Evolutionary conservation across 2,888 invertebrate species (phyloP), one percentile per base, ranked within the genome.

Genomic region (Dermolepida albohirtum): DNA sequence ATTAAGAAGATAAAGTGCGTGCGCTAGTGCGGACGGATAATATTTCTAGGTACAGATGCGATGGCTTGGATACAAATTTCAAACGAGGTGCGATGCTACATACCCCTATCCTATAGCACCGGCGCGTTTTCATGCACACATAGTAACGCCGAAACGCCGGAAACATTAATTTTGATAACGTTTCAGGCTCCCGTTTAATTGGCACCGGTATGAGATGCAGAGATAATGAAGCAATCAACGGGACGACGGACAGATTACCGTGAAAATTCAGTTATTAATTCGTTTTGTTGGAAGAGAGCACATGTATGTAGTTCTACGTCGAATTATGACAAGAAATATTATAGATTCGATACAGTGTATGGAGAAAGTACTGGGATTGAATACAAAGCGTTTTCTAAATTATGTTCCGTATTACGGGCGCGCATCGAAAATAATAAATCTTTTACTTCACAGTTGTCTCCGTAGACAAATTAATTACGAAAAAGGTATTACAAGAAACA

Each of bases 211-310:
- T 74, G 75, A 77, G 77, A 77, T 78, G 75, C 75, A 76, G 74
- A 75, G 77, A 77, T 79, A 79, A 79, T 79, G 77, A 78, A 79
- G 79, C 77, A 79, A 78, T 78, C 78, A 78, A 74, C 76, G 75
- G 72, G 74, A 72, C 71, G 73, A 69, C 68, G 57, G 55, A 57
- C 14, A 39, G 54, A 73, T 71, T 73, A 73, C 73, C 72, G 70
- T 65, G 69, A 72, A 70, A 68, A 70, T 54, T 64, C 52, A 51
- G 51, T 64, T 64, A 64, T 64, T 50, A 64, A 64, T 64, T 51
- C 41, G 51, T 43, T 50, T 6, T 12, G 14, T 12, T 16, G 8
- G n/a, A 11, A 34, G 22, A 16, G 22, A 11, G 17, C 40, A 14
- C 55, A 29, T 2, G 12, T 17, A 41, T 8, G 10, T 40, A 55